phyloP scores from a whole-genome alignment of 2,888 invertebrate genomes.

The Papilio demoleus region DNA sequence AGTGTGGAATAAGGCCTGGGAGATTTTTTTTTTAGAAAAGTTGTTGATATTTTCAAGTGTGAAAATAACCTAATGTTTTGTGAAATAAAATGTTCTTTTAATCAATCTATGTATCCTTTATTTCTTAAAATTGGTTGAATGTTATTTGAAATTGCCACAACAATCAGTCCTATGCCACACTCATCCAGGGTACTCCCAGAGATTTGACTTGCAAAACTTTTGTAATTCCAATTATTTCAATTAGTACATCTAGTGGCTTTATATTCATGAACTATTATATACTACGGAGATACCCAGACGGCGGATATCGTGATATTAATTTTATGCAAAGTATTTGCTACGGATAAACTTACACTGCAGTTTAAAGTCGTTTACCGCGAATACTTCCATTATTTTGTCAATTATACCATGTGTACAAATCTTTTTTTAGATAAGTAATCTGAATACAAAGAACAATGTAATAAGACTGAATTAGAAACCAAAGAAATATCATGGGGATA shows the following conservation, averaged over 20 bases:
- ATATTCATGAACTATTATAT: conserved; percentile 35
- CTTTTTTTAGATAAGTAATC: conserved; percentile 31
- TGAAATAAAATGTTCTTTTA: too few species aligned
- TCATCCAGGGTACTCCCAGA: too few species aligned
- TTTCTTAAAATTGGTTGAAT: too few species aligned
- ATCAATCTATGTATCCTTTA: too few species aligned
- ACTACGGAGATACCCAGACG: conserved; percentile 40
- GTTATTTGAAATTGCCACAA: too few species aligned
- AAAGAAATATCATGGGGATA: conserved; percentile 9
- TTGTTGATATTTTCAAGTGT: too few species aligned
- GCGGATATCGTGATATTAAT: conserved; percentile 40
- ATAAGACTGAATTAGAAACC: conserved; percentile 15
- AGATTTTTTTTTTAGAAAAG: too few species aligned
- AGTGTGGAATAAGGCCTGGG: too few species aligned
- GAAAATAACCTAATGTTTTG: too few species aligned
- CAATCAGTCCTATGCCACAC: too few species aligned
- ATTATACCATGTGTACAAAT: conserved; percentile 22
- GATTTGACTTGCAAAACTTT: too few species aligned
- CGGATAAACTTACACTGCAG: conserved; percentile 34
- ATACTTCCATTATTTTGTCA: conserved; percentile 40
- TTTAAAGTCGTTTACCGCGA: conserved; percentile 36
- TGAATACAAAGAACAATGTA: conserved; percentile 38
- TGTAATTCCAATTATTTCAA: neutral
- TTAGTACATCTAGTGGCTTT: conserved; percentile 29
- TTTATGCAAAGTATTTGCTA: conserved; percentile 40